These are phyloP conservation scores for Acanthococcus lagerstroemiae DNA, from an alignment of 2,888 invertebrate species.

Conservation along the genomic window DNA sequence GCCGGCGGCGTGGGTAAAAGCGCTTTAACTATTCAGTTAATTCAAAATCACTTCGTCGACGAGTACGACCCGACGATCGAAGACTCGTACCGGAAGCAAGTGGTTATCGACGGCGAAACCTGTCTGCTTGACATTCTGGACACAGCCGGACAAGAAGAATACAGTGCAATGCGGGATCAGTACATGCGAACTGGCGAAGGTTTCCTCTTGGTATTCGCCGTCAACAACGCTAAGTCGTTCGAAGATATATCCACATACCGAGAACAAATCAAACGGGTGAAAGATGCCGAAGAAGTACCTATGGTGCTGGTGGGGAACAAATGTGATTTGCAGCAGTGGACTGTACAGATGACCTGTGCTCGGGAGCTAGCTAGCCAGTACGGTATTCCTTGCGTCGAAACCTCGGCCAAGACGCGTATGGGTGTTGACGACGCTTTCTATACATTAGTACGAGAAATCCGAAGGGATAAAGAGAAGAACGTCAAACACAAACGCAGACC, in stretches of 20 bases:
- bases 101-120: constrained; percentile 90
- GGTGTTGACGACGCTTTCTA: constrained; percentile 99
- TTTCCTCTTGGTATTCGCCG: constrained; percentile 96
- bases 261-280: constrained; percentile 95
- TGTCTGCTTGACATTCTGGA: constrained; percentile 97
- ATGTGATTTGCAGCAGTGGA: constrained; percentile 46
- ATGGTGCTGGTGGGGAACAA: constrained; percentile 99
- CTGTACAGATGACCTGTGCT: not conserved
- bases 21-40: constrained; percentile 92
- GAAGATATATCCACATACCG: constrained; percentile 85
- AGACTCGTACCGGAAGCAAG: constrained; percentile 95
- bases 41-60: constrained; percentile 68
- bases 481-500: constrained; percentile 15
- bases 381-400: not conserved
- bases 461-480: constrained; percentile 57
- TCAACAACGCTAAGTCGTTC: constrained; percentile 97
- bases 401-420: constrained; percentile 95
- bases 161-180: constrained; percentile 98
- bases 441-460: constrained; percentile 95
- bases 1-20: constrained; percentile 96
- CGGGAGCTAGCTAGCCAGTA: not conserved
- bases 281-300: constrained; percentile 98
- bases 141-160: constrained; percentile 99
- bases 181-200: constrained; percentile 99
- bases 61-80: constrained; percentile 99